These are phyloP conservation scores for Adelosebastes latens DNA, from an alignment of 2,797 vertebrate species.

Conservation along the genomic window DNA sequence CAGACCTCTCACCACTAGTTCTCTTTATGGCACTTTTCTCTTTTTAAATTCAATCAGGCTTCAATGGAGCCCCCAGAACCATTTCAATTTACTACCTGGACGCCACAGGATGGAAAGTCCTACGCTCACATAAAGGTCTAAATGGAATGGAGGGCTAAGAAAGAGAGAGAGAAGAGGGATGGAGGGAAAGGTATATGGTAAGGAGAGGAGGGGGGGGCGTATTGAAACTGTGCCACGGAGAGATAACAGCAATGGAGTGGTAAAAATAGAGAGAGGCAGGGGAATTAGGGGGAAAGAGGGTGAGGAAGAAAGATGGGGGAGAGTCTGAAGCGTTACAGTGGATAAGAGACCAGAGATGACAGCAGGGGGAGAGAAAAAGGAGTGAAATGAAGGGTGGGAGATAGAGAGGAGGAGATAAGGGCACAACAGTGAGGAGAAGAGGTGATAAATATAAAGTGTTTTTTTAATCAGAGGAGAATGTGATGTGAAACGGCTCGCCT, in stretches of 20 bases:
- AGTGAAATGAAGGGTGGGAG: constrained; percentile 41
- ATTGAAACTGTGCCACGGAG: constrained; percentile 56
- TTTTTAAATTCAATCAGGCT: constrained; percentile 87
- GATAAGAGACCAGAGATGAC: constrained; percentile 55
- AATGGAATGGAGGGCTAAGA: constrained; percentile 68
- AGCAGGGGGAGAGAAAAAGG: constrained; percentile 25
- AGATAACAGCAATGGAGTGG: constrained; percentile 65
- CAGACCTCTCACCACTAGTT: constrained; percentile 76
- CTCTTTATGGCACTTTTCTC: constrained; percentile 82
- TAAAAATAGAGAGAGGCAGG: constrained; percentile 64
- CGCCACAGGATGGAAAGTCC: constrained; percentile 76
- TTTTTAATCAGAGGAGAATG: constrained; percentile 55
- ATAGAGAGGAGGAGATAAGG: constrained; percentile 44
- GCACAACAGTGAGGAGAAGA: too few species aligned
- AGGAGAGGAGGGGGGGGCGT: neutral
- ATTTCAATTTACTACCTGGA: constrained; percentile 87
- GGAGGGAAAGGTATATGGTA: constrained; percentile 43
- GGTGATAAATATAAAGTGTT: constrained; percentile 63
- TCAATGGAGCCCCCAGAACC: constrained; percentile 81
- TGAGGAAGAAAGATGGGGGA: constrained; percentile 49
- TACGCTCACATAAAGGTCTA: constrained; percentile 69
- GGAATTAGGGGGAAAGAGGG: constrained; percentile 48
- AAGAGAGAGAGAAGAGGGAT: constrained; percentile 28
- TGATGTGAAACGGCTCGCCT: constrained; percentile 42
- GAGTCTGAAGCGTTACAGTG: constrained; percentile 53